Conservation (phyloP, 2,113 vertebrate species). For the Isichthys henryi region DNA sequence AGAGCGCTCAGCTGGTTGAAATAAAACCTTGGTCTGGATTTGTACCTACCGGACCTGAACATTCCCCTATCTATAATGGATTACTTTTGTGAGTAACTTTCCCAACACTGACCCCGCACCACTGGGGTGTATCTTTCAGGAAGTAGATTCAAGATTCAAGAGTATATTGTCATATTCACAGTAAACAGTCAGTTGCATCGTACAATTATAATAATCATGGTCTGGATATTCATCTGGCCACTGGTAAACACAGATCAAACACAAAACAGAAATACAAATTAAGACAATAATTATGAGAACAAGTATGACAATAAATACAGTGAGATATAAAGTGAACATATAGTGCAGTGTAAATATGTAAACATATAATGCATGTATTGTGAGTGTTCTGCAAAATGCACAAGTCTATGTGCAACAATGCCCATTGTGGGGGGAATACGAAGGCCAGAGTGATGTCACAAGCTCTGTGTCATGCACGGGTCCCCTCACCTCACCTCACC, state of each 20-base stretch:
- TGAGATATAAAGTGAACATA: not conserved
- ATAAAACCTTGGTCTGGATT: not conserved
- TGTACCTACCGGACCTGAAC: not conserved
- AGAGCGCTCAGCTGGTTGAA: not conserved
- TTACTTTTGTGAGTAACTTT: not conserved
- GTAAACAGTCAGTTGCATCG: not conserved
- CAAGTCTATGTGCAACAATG: not conserved
- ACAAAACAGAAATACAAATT: not conserved
- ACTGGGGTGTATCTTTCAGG: not conserved
- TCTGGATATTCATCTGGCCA: not conserved
- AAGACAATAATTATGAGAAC: not conserved
- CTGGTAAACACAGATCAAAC: not conserved
- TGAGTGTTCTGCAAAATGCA: not conserved
- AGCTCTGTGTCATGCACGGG: not conserved
- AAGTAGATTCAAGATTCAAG: not conserved
- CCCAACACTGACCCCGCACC: not conserved
- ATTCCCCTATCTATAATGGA: not conserved
- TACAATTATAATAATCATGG: not conserved
- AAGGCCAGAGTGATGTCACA: not conserved
- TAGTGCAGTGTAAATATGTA: not conserved
- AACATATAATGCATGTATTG: not conserved
- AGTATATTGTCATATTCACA: not conserved
- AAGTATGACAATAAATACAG: not conserved
- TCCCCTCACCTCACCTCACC: not conserved
- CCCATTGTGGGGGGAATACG: not conserved